Conservation (phyloP, 2,797 vertebrate species). For the Phalloptychus januarius region DNA sequence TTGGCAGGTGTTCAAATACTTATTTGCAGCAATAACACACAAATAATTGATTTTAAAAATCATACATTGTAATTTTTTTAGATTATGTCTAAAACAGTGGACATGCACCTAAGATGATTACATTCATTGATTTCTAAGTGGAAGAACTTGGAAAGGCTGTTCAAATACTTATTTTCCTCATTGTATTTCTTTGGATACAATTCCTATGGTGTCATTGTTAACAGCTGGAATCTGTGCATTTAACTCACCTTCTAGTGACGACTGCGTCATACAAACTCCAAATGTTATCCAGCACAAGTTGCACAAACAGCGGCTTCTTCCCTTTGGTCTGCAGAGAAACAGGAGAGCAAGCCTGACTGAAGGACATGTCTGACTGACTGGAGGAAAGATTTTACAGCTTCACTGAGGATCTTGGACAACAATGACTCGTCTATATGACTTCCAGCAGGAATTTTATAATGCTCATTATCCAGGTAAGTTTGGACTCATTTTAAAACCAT, state of each 20-base stretch:
- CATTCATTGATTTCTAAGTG: too few relatives aligned
- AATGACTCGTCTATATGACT: neutral
- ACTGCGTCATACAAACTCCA: slow-evolving; percentile 97
- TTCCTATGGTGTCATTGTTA: neutral
- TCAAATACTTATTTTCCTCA: neutral
- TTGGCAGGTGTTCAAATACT: too few relatives aligned
- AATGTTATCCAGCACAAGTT: slow-evolving; percentile 95
- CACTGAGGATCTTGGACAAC: neutral
- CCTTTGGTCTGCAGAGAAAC: slow-evolving; percentile 86
- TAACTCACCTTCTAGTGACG: slow-evolving; percentile 85
- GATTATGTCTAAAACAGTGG: too few relatives aligned
- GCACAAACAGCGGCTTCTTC: slow-evolving; percentile 95
- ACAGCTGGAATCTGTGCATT: neutral
- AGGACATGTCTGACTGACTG: neutral
- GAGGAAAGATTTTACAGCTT: neutral
- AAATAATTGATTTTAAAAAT: too few relatives aligned
- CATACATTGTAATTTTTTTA: too few relatives aligned
- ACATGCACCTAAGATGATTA: too few relatives aligned
- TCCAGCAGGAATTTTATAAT: neutral
- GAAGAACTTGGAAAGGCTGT: too few relatives aligned
- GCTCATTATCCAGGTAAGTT: neutral
- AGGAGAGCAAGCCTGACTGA: neutral
- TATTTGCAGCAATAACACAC: too few relatives aligned
- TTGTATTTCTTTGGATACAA: neutral
- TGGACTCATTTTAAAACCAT: neutral